These are phyloP conservation scores for Notocelia uddmanniana DNA, from an alignment of 2,888 invertebrate genomes.

Conservation along the genomic window DNA sequence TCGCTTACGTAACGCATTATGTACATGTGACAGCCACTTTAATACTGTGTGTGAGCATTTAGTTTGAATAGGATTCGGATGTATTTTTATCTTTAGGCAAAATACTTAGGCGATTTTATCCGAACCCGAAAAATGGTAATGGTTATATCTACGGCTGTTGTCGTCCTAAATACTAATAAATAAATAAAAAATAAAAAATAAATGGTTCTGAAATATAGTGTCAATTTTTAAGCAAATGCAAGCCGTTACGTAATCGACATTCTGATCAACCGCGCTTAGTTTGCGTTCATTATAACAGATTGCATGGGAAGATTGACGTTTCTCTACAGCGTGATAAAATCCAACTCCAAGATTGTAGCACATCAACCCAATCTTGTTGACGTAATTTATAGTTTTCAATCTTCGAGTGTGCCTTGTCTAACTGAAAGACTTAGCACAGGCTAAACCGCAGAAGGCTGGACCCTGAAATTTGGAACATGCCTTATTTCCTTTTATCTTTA, in stretches of 20 bases:
- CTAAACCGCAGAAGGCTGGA: not conserved
- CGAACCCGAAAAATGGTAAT: no score
- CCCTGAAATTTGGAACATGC: not conserved
- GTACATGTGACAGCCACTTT: no score
- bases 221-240: not conserved
- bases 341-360: not conserved
- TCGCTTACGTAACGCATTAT: not conserved
- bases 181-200: no score
- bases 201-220: no score
- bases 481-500: not conserved
- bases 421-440: not conserved
- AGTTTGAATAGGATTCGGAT: no score
- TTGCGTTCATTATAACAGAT: not conserved
- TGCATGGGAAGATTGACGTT: conserved; percentile 13
- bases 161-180: no score
- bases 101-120: no score
- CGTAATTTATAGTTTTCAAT: not conserved
- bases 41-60: no score
- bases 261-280: not conserved
- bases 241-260: not conserved
- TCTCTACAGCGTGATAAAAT: not conserved
- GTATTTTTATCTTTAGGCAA: no score
- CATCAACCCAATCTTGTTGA: not conserved
- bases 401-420: not conserved
- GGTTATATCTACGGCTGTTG: no score